phyloP scores from a whole-genome alignment of 1,140 invertebrate genomes.

The Sesamia nonagrioides region DNA sequence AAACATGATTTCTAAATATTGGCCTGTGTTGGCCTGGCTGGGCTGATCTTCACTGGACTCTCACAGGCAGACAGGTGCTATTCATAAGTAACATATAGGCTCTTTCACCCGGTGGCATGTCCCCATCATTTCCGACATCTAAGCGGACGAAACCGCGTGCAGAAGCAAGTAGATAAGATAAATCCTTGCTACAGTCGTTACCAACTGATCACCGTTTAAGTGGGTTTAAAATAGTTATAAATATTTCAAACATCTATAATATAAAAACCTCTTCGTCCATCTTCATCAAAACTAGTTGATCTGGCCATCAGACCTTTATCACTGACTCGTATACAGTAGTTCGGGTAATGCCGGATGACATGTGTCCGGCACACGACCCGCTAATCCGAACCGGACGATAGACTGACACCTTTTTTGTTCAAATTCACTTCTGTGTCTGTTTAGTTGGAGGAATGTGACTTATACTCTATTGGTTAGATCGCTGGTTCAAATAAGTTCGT shows the following conservation, averaged over 20 bases:
- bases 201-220: too few relatives aligned
- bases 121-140: too few relatives aligned
- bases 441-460: neutral
- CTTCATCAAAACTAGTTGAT: slow-evolving; percentile 46
- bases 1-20: too few relatives aligned
- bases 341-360: slow-evolving; percentile 28
- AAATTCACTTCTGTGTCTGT: neutral
- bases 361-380: slow-evolving; percentile 23
- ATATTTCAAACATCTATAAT: neutral
- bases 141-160: too few relatives aligned
- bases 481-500: too few relatives aligned
- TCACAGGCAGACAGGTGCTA: neutral
- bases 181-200: neutral
- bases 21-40: too few relatives aligned
- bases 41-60: neutral
- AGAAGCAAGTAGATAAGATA: too few relatives aligned
- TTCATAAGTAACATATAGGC: too few relatives aligned
- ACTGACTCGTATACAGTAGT: slow-evolving; percentile 23
- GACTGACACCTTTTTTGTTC: slow-evolving; percentile 25
- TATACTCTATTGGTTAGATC: neutral
- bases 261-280: slow-evolving; percentile 41
- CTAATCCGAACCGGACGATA: slow-evolving; percentile 4
- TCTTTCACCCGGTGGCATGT: too few relatives aligned
- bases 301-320: slow-evolving; percentile 36
- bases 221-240: neutral